phyloP scores from a whole-genome alignment of 1,140 invertebrate species.

The Drosophila pruinosa region DNA sequence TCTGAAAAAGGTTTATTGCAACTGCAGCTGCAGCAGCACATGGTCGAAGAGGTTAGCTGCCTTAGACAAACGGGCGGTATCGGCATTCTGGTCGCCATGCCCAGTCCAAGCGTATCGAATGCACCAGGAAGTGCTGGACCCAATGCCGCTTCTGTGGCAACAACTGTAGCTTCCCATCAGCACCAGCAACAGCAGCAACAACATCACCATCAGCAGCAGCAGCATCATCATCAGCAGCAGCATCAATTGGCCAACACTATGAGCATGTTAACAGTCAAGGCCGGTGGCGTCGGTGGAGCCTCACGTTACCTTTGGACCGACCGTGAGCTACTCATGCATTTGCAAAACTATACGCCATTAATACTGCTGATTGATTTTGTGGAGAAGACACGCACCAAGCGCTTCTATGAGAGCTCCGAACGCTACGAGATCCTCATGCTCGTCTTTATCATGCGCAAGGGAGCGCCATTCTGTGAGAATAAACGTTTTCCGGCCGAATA shows the following conservation, averaged over 20 bases:
- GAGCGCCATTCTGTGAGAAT: conserved; percentile 77
- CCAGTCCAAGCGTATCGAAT: conserved; percentile 44
- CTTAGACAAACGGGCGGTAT: conserved; percentile 66
- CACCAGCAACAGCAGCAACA: conserved; percentile 20
- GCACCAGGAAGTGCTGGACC: conserved; percentile 17
- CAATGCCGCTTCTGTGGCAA: conserved; percentile 11
- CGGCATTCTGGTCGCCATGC: conserved; percentile 56
- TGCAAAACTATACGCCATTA: conserved; percentile 75
- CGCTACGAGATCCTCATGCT: conserved; percentile 78
- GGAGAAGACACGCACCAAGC: conserved; percentile 77
- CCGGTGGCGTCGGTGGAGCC: conserved; percentile 2
- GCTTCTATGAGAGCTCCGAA: conserved; percentile 75
- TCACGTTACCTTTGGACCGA: conserved; percentile 74
- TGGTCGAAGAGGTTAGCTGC: conserved; percentile 68
- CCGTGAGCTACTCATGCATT: conserved; percentile 72
- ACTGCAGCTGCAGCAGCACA: conserved; percentile 22
- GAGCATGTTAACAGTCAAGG: conserved; percentile 61
- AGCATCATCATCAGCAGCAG: conserved; percentile 32
- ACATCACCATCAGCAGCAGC: conserved; percentile 5
- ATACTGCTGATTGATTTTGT: conserved; percentile 76
- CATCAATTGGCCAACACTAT: conserved; percentile 57
- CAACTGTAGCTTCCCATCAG: not conserved
- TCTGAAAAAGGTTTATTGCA: conserved; percentile 26
- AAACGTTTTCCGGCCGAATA: conserved; percentile 76
- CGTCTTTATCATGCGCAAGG: conserved; percentile 77